Evolutionary conservation across 2,888 invertebrate genomes (phyloP), one percentile per base, ranked within the genome.

Genomic region (Xanthorhoe designata): DNA sequence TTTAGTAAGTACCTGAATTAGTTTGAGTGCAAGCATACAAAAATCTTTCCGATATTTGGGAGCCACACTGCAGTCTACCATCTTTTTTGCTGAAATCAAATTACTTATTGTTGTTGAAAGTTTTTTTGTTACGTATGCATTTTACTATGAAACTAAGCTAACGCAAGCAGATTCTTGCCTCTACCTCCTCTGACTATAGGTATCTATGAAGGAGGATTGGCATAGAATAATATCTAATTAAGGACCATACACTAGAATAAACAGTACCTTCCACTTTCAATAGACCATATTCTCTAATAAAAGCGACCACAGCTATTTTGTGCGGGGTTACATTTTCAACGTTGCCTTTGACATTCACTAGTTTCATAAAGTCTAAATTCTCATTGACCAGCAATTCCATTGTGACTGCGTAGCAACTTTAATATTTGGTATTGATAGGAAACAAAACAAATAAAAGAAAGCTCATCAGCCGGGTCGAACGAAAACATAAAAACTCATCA

Each of bases 21-120:
- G 89, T 86, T 97, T 97, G 15, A 98, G 90, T 35, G 97, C 94
- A 6, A 97, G 94, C 86, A 97, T 95, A 88, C 97, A 97, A 85
- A 98, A 97, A 81, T 97, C 96, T 75, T 97, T 95, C 64, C 96
- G 94, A 71, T 96, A 94, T 80, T 94, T 94, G 17, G 96, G 94
- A 61, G 94, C 92, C 75, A 94, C 87, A 19, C 87, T 86, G 71
- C 87, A 89, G 69, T 92, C 94, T 70, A 94, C 91, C 87, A 91
- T 89, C 73, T 83, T 91, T 78, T 93, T 94, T 57, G 92, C 95
- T 95, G 81, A 65, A 94, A 94, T n/a, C 58, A 13, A 45, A 63
- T 42, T 24, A 24, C 24, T 24, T 24, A n/a, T n/a, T n/a, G n/a
- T 24, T 24, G 24, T 24, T 24, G 1, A 24, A 24, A 24, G n/a